These are phyloP conservation scores for Erebia palarica DNA, from an alignment of 2,888 invertebrate species.

Conservation along the genomic window DNA sequence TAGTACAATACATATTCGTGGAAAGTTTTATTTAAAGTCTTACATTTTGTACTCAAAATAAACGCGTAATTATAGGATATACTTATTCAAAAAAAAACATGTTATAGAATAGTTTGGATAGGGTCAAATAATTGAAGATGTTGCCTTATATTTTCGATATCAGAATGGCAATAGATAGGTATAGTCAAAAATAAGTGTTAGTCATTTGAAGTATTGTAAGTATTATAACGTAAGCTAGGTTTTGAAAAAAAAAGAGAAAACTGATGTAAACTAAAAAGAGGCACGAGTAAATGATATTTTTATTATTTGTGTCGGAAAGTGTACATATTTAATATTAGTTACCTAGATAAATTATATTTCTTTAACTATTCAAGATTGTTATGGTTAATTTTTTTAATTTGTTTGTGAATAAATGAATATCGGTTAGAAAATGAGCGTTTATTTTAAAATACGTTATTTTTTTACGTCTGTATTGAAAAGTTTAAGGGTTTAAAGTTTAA, in stretches of 20 bases:
- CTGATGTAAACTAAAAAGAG: conserved; percentile 25
- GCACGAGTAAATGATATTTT: conserved; percentile 45
- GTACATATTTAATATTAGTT: conserved; percentile 48
- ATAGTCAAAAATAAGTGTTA: conserved; percentile 36
- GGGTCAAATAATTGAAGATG: conserved; percentile 56
- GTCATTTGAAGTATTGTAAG: conserved; percentile 32
- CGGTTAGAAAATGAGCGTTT: conserved; percentile 30
- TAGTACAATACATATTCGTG: not conserved
- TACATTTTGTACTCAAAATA: not conserved
- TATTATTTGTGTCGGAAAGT: conserved; percentile 42
- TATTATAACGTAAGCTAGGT: conserved; percentile 22
- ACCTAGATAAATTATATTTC: conserved; percentile 50
- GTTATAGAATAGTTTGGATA: conserved; percentile 17
- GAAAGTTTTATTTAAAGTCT: not conserved
- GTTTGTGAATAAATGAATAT: conserved; percentile 37
- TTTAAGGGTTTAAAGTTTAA: conserved; percentile 24
- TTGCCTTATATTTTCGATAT: conserved; percentile 64
- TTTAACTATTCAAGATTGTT: conserved; percentile 41
- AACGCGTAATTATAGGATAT: not conserved
- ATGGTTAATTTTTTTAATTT: conserved; percentile 37
- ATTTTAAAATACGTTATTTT: conserved; percentile 28
- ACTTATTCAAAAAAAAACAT: conserved; percentile 6
- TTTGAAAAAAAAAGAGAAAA: conserved; percentile 25
- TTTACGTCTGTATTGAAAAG: conserved; percentile 38
- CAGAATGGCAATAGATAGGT: conserved; percentile 40